These are phyloP conservation scores for Prinia subflava DNA, from an alignment of 2,113 vertebrate species.

Conservation along the genomic window DNA sequence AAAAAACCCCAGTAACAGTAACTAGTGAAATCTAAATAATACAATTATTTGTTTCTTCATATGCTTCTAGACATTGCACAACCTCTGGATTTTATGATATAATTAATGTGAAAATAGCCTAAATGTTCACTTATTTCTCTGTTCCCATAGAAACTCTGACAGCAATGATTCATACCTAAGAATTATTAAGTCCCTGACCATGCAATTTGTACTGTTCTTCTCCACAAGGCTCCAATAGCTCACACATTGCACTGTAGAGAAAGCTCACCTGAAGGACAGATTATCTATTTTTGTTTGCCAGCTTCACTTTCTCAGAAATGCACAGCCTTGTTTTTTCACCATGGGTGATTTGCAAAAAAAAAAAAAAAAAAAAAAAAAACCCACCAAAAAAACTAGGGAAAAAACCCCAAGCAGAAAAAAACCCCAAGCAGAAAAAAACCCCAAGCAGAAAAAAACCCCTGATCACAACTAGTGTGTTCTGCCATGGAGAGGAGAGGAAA, in stretches of 20 bases:
- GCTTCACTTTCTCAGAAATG: not conserved
- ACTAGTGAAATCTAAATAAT: slow-evolving; percentile 24
- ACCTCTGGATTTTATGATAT: not conserved
- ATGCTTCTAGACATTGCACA: slow-evolving; percentile 22
- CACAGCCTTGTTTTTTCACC: not conserved
- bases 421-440: not conserved
- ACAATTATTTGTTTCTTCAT: not conserved
- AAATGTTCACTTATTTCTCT: slow-evolving; percentile 46
- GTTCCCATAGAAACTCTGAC: slow-evolving; percentile 58
- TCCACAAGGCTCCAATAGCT: not conserved
- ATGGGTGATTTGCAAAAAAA: not conserved
- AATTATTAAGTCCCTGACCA: slow-evolving; percentile 13
- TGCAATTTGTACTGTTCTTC: not conserved
- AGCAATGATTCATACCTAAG: slow-evolving; percentile 29
- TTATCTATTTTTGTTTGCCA: not conserved
- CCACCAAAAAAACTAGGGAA: not conserved
- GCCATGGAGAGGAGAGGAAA: not conserved
- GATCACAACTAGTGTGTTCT: not conserved
- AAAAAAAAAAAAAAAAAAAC: not conserved
- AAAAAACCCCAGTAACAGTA: slow-evolving; percentile 29
- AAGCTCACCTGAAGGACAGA: not conserved
- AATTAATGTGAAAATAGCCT: slow-evolving; percentile 31
- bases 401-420: not conserved
- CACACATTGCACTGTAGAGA: not conserved
- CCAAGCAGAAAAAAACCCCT: not conserved